phyloP scores from a whole-genome alignment of 2,888 invertebrate genomes.

The Torymus auratus region DNA sequence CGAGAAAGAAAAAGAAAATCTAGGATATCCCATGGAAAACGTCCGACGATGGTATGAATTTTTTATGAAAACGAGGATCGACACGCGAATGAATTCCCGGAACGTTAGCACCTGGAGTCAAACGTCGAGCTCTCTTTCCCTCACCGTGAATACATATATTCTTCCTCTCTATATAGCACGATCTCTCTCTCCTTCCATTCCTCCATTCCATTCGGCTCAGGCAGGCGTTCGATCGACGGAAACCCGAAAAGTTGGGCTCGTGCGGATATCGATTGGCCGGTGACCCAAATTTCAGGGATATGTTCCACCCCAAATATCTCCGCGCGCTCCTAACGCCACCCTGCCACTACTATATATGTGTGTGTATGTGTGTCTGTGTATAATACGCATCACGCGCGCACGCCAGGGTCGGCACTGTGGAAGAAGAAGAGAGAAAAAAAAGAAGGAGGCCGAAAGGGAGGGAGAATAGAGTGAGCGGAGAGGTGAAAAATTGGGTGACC shows the following conservation, averaged over 20 bases:
- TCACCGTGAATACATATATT: not conserved
- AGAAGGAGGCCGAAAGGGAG: not conserved
- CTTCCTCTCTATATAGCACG: not conserved
- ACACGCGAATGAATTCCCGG: too few relatives aligned
- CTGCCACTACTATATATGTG: not conserved
- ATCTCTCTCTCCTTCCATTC: not conserved
- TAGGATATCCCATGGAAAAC: too few relatives aligned
- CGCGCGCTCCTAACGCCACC: not conserved
- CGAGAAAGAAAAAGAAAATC: slow-evolving; percentile 27
- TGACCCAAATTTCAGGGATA: slow-evolving; percentile 42
- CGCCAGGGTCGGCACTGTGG: not conserved
- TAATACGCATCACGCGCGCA: not conserved
- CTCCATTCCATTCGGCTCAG: not conserved
- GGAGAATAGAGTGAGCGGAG: slow-evolving; percentile 54
- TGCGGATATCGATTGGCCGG: slow-evolving; percentile 39
- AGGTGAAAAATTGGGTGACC: slow-evolving; percentile 58
- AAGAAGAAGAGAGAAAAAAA: slow-evolving; percentile 4
- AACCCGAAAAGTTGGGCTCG: slow-evolving; percentile 35
- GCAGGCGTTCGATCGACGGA: slow-evolving; percentile 14
- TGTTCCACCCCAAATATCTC: slow-evolving; percentile 22
- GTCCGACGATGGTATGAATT: too few relatives aligned
- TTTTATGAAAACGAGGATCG: too few relatives aligned
- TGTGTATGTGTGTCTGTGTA: not conserved
- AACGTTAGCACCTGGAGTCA: too few relatives aligned
- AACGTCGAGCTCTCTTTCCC: not conserved